Conservation (phyloP, 2,888 invertebrate genomes). For the Andrena haemorrhoa region DNA sequence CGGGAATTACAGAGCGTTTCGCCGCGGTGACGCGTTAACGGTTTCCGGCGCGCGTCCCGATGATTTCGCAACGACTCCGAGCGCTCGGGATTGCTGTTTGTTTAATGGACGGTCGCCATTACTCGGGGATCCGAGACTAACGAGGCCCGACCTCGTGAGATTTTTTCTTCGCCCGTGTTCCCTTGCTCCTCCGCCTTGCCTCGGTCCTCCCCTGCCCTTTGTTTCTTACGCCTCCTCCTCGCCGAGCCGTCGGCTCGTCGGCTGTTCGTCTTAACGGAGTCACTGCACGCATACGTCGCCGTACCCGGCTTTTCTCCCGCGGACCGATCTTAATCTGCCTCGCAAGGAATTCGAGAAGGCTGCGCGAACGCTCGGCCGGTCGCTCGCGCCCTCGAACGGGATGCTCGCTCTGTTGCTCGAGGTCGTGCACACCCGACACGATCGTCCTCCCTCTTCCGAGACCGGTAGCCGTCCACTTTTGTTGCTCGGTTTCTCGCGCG, state of each 20-base stretch:
- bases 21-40: conserved; percentile 29
- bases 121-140: conserved; percentile 69
- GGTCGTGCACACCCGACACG: conserved; percentile 52
- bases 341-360: conserved; percentile 76
- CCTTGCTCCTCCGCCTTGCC: conserved; percentile 31
- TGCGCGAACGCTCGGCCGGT: conserved; percentile 45
- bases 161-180: conserved; percentile 49
- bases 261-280: conserved; percentile 58
- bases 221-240: conserved; percentile 4
- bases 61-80: conserved; percentile 51
- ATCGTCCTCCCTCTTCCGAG: conserved; percentile 32
- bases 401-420: conserved; percentile 42
- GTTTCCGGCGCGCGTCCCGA: conserved; percentile 35
- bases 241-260: neutral
- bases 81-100: conserved; percentile 70
- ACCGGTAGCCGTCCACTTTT: conserved; percentile 61
- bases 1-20: conserved; percentile 33
- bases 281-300: conserved; percentile 66
- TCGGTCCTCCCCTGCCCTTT: conserved; percentile 19
- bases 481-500: conserved; percentile 38
- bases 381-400: conserved; percentile 41
- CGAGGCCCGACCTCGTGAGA: conserved; percentile 70
- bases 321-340: conserved; percentile 75
- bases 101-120: conserved; percentile 69
- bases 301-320: conserved; percentile 58